Base-by-base conservation (phyloP, 2,797 vertebrate genomes). In the Erethizon dorsatum region DNA sequence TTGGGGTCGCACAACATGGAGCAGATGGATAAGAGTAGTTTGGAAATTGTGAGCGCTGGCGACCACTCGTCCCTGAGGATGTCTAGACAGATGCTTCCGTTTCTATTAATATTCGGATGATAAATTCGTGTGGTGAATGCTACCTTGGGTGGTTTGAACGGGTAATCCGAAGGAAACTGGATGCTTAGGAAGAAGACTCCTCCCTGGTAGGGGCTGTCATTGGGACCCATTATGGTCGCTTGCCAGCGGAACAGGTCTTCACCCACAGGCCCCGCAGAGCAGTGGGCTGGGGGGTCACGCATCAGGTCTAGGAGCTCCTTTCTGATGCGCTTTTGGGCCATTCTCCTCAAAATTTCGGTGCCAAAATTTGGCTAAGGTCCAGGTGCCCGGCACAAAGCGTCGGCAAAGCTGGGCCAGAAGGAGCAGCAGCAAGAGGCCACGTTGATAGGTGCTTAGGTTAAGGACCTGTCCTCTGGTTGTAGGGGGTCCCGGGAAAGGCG, bases 81-180 rank as follows among this genome's bases (percentile, higher is more conserved):
- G 13, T 88, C 28, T 15, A 91, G 98, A 98, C 99, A 99, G 97
- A 99, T 99, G 97, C 97, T 99, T 97, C 99, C 98, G 2, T 99
- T 99, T 98, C 98, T 98, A 98, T 98, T 99, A 96, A 99, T 99
- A 98, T 99, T 99, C 94, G 98, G 98, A 97, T 99, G 98, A 52
- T 88, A 97, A 71, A 97, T 94, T 52, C 0, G 6, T 10, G 71
- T 88, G 3, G 1, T 80, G 33, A 95, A 96, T 4, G 14, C 0
- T 0, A 95, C 8, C n/a, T 59, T 87, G 0, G 86, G 83, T 47
- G 95, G 93, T 37, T 37, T 84, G 57, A 85, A 92, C 0, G 83
- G 91, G 11, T 95, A 94, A 24, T 61, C 17, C 0, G 10, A 8
- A 8, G 88, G 77, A 26, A 97, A 87, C 0, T 83, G 22, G 6